A percentile compares a stretch with the other conserved stretches of the same genome.
These are phyloP conservation scores for Eciton burchellii DNA, from an alignment of 1,140 invertebrate genomes.

Conservation along the genomic window DNA sequence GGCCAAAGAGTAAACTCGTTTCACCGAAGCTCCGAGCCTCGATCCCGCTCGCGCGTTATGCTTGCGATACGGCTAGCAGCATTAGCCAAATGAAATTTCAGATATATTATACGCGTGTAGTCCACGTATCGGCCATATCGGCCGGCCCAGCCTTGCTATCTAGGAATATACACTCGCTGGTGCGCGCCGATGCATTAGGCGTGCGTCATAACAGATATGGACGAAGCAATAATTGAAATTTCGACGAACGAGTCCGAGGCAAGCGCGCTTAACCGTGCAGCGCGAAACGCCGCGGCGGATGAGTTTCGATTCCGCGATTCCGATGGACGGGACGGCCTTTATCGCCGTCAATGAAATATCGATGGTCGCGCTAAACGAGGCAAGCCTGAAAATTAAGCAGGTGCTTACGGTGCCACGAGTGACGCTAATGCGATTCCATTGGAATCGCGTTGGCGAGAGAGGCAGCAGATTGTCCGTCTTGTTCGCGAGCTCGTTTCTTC, in stretches of 20 bases:
- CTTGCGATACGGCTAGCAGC: constrained; percentile 51
- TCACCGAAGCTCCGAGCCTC: background rate
- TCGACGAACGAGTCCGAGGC: background rate
- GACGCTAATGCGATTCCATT: no score
- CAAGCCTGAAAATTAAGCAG: no score
- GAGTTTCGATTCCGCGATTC: background rate
- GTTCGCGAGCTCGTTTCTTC: no score
- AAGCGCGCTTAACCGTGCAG: constrained; percentile 7
- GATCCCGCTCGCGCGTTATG: constrained; percentile 9
- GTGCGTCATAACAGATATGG: constrained; percentile 28
- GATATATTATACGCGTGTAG: constrained; percentile 54
- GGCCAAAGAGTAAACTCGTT: constrained; percentile 21
- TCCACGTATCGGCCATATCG: constrained; percentile 14
- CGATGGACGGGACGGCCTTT: background rate
- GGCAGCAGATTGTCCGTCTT: no score
- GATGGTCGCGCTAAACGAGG: no score
- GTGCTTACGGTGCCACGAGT: no score
- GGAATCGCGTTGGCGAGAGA: no score
- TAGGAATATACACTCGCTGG: constrained; percentile 33
- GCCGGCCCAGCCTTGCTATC: constrained; percentile 2
- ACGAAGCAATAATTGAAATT: constrained; percentile 56
- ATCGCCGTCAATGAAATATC: background rate
- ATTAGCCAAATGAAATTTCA: constrained; percentile 77
- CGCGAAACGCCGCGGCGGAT: background rate
- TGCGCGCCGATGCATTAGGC: constrained; percentile 41